Conservation (phyloP, 1,140 invertebrate species). For the Acromyrmex charruanus region DNA sequence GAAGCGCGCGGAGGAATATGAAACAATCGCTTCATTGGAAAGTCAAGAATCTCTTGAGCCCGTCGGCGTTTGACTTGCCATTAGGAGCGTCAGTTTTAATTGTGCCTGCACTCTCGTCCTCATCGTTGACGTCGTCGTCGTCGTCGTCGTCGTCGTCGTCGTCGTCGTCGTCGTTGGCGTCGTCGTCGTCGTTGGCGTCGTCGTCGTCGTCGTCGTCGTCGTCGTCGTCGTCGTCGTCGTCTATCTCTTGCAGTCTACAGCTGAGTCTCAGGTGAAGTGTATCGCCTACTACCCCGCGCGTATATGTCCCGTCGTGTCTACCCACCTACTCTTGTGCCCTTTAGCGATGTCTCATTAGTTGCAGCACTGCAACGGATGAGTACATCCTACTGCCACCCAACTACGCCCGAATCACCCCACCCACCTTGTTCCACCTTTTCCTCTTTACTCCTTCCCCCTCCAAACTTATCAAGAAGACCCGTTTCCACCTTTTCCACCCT, state of each 20-base stretch:
- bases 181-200: conserved; percentile 74
- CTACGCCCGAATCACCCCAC: conserved; percentile 61
- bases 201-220: conserved; percentile 74
- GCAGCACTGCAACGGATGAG: conserved; percentile 85
- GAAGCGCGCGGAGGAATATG: conserved; percentile 83
- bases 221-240: conserved; percentile 74
- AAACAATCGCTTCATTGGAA: conserved; percentile 87
- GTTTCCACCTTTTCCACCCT: conserved; percentile 44
- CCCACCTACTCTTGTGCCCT: conserved; percentile 83
- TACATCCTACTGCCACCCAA: conserved; percentile 79
- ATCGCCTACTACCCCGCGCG: conserved; percentile 83
- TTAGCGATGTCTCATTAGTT: conserved; percentile 87
- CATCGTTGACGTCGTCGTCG: conserved; percentile 73
- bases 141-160: conserved; percentile 72
- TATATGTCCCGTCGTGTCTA: conserved; percentile 80
- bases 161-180: conserved; percentile 71
- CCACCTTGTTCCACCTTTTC: conserved; percentile 61
- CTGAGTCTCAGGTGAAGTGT: conserved; percentile 86
- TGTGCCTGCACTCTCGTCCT: conserved; percentile 83
- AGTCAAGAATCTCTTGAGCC: conserved; percentile 87
- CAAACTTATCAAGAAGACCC: conserved; percentile 63
- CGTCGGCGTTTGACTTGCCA: conserved; percentile 87
- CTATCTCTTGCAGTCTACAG: conserved; percentile 83
- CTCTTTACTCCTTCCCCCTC: conserved; percentile 47
- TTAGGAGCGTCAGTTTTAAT: conserved; percentile 87